These are phyloP conservation scores for Drosophila bocki DNA, from an alignment of 1,140 invertebrate genomes.

Conservation along the genomic window DNA sequence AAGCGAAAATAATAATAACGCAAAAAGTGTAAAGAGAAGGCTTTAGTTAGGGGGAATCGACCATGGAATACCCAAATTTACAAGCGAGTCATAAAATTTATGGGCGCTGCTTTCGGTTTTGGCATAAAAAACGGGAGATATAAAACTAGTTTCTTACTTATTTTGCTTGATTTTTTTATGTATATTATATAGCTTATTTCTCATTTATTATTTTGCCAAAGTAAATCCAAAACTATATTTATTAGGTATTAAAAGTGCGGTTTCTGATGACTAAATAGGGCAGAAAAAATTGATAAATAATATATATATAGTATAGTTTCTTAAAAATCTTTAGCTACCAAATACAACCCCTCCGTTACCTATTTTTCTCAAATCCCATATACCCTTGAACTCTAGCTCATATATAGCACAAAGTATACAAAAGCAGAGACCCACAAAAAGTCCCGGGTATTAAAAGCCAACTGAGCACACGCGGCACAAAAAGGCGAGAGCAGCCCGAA, in stretches of 20 bases:
- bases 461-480: conserved; percentile 59
- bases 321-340: no score
- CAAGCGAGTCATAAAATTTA: background rate
- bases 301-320: no score
- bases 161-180: background rate
- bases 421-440: conserved; percentile 30
- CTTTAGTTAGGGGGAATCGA: background rate
- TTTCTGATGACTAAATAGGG: background rate
- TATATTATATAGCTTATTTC: no score
- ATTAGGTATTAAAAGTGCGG: background rate
- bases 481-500: conserved; percentile 23
- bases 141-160: background rate
- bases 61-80: background rate
- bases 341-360: background rate
- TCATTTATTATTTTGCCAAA: background rate
- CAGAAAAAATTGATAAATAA: no score
- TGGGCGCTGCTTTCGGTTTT: no score
- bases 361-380: background rate
- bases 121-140: background rate
- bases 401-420: conserved; percentile 2
- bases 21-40: conserved; percentile 24
- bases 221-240: background rate
- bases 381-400: conserved; percentile 3
- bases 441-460: conserved; percentile 33
- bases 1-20: conserved; percentile 55